Evolutionary conservation across 1,140 invertebrate species (phyloP), one percentile per base, ranked within the genome.

Genomic region (Philotrypesis tridentata): DNA sequence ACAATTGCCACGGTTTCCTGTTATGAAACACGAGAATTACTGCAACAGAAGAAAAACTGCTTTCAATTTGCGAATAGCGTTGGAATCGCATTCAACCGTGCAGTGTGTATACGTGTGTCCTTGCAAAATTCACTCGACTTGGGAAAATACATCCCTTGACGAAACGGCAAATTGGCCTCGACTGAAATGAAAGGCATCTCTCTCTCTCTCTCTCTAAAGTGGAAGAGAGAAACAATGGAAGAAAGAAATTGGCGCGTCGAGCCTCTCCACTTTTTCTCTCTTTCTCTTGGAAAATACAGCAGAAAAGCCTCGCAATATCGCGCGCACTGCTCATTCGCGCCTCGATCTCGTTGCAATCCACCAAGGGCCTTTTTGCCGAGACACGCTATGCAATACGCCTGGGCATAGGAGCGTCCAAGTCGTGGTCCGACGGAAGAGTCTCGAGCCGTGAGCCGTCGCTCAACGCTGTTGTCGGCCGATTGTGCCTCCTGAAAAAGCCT

Each of bases 401-500:
- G 29, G 48, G 21, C 61, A 29, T 25, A 29, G 11, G n/a, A n/a
- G n/a, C 25, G 1, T 11, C 61, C n/a, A 21, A 17, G 23, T 21
- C 25, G 71, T n/a, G 27, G 29, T 12, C 68, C 29, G 70, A 72
- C 40, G 61, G 71, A 23, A 48, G 37, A 27, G 31, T 11, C 40
- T n/a, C n/a, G n/a, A n/a, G n/a, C n/a, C n/a, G n/a, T n/a, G 37
- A 8, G 60, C 21, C 25, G 33, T 27, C 31, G 27, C 21, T 70
- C 31, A 37, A 21, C 3, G 21, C 12, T 21, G 21, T 55, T 55
- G 68, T 17, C 37, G 71, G 55, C 60, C 40, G 33, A 43, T 67
- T 65, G 33, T n/a, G 21, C 40, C 11, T 65, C n/a, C 31, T n/a
- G 67, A 70, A 37, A 63, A 21, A 71, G 67, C n/a, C 63, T 78